Evolutionary conservation across 2,113 vertebrate genomes (phyloP).

Genomic region (Zosterops pallidus): DNA sequence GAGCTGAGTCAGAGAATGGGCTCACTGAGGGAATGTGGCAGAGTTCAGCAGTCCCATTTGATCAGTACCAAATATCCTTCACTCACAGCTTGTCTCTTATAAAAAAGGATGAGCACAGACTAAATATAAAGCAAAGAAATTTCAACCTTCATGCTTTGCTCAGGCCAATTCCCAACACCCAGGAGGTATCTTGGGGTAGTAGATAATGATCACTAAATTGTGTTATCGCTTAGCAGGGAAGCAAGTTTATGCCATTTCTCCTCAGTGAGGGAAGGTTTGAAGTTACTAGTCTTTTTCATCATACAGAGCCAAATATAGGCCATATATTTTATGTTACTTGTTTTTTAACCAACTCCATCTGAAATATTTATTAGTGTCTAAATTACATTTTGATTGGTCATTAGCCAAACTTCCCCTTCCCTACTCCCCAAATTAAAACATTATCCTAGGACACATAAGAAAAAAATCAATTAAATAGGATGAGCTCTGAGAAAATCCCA

Average conservation of each 20-base stretch:
- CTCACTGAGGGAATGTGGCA: neutral
- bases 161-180: neutral
- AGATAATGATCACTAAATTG: neutral
- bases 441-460: neutral
- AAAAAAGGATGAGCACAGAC: neutral
- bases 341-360: neutral
- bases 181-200: neutral
- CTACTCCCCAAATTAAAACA: conserved; percentile 5
- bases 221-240: neutral
- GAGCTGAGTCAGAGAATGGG: neutral
- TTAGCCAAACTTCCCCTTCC: conserved; percentile 7
- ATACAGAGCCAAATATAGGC: neutral
- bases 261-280: neutral
- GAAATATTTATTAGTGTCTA: conserved; percentile 31
- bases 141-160: neutral
- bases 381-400: neutral
- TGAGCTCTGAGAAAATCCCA: neutral
- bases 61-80: neutral
- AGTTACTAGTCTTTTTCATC: neutral
- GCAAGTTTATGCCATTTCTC: neutral
- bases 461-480: conserved; percentile 21
- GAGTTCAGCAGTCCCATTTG: neutral
- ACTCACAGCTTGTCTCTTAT: neutral
- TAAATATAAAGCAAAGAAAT: neutral
- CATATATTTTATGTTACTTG: neutral